Base-by-base conservation (phyloP, 64 coral and sea anemone species). In the Actinia tenebrosa region DNA sequence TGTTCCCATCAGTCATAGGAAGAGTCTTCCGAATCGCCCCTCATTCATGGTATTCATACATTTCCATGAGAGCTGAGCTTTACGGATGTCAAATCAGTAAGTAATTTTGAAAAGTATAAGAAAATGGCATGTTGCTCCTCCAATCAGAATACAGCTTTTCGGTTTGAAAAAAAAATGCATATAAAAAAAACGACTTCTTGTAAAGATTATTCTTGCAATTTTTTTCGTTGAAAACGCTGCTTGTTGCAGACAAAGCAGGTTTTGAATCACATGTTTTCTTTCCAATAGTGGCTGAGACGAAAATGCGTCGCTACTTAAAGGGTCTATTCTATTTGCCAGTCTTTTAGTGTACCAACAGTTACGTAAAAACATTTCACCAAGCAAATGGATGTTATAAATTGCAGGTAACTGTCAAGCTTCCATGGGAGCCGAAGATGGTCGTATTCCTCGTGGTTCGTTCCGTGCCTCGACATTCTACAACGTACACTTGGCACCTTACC, bases 51-150 rank as follows among this genome's bases (percentile, higher is more conserved):
- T 85, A 87, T 81, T 69, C 83, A 22, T 91, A 90, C 84, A 93
- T 93, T 22, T 90, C 91, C 16, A 97, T 97, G 94, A 97, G 94
- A 22, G 94, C 72, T 22, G 90, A 91, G 62, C 86, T 91, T 37
- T 91, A 91, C 56, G 90, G 90, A 56, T 91, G 90, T 82, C 54
- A 27, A 4, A 87, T 87, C 44, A 86, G 90, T 91, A 91, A 20
- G 90, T 64, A 15, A n/a, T 55, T 17, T 54, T 30, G 10, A 10
- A 22, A 15, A n/a, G 10, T 69, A 20, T 61, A 15, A 16, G 18
- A 61, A 37, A 17, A 17, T 64, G 3, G 61, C 15, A 19, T 17
- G 53, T 64, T 64, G 61, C 61, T 19, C 16, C 5, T 64, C 17
- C 16, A 64, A 64, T 64, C 61, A 64, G 20, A 19, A 20, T 5